A percentile compares a stretch with the other conserved stretches of the same genome.
Evolutionary conservation across 1,140 invertebrate genomes (phyloP).

Genomic region (Drusus annulatus): DNA sequence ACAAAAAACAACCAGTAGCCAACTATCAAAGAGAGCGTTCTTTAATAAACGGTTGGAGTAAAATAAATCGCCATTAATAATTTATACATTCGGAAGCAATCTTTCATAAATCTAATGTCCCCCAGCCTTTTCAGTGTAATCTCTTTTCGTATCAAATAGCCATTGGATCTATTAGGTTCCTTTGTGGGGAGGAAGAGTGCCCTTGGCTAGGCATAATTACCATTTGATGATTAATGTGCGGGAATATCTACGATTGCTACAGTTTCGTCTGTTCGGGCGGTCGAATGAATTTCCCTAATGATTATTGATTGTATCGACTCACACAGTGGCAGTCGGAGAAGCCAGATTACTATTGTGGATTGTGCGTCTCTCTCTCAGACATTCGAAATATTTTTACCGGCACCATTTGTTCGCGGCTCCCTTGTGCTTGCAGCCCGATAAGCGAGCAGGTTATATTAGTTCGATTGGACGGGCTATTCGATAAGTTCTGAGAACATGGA

Average conservation of each 20-base stretch:
- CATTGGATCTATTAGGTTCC: constrained; percentile 51
- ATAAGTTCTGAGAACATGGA: background rate
- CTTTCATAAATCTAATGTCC: constrained; percentile 55
- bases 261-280: constrained; percentile 30
- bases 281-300: constrained; percentile 49
- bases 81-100: constrained; percentile 49
- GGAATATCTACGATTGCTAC: constrained; percentile 34
- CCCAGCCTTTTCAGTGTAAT: constrained; percentile 57
- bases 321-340: constrained; percentile 44
- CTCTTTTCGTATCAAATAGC: constrained; percentile 45
- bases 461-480: background rate
- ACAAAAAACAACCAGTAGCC: constrained; percentile 42
- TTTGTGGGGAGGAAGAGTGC: constrained; percentile 33
- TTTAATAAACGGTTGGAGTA: constrained; percentile 36
- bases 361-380: background rate
- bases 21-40: background rate
- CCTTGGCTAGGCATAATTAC: constrained; percentile 58
- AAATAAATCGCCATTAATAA: constrained; percentile 25
- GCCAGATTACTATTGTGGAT: background rate
- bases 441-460: constrained; percentile 15
- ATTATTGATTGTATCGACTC: constrained; percentile 57
- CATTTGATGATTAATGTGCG: constrained; percentile 54
- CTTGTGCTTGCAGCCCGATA: background rate
- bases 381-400: constrained; percentile 22
- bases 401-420: constrained; percentile 26